Base-by-base conservation (phyloP, 2,888 invertebrate genomes). In the Dione vanillae region DNA sequence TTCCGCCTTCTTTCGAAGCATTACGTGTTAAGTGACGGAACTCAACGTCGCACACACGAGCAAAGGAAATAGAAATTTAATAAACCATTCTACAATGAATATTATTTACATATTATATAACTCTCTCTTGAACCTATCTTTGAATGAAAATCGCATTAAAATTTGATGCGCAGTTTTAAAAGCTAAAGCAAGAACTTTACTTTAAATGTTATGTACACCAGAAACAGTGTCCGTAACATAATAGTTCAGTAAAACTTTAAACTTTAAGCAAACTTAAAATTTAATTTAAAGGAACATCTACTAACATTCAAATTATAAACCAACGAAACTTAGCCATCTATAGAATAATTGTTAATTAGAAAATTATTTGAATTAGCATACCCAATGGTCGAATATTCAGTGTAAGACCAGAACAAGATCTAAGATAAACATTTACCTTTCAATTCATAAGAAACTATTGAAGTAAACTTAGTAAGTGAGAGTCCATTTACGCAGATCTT, bases 361-460 rank as follows among this genome's bases (percentile, higher is more conserved):
- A 61, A 45, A 16, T 45, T 35, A 10, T 45, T 45, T 16, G 5
- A 61, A 45, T 61, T 61, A 27, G 43, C 43, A 16, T 45, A 61
- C 9, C 45, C n/a, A 61, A 61, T 61, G 61, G 61, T 35, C 45
- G 27, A 61, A 45, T 45, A 45, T 11, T 10, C n/a, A n/a, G 43
- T n/a, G 1, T 27, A 43, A 27, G 61, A 45, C 41, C 43, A n/a
- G 14, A 45, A 20, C 45, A 27, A 43, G 27, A 61, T 27, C 43
- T 35, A 61, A 61, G 45, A 61, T 45, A 61, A 61, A 61, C 45
- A 61, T 61, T 61, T 43, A 45, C 20, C 35, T 45, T 61, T 45
- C 61, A 20, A 61, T 61, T 61, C 45, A 16, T 61, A 61, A 61
- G 61, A 61, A 61, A 61, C 61, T 61, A 45, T 61, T 27, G 45